Evolutionary conservation across 2,888 invertebrate genomes (phyloP), one percentile per base, ranked within the genome.

Genomic region (Stegophylla sp.): DNA sequence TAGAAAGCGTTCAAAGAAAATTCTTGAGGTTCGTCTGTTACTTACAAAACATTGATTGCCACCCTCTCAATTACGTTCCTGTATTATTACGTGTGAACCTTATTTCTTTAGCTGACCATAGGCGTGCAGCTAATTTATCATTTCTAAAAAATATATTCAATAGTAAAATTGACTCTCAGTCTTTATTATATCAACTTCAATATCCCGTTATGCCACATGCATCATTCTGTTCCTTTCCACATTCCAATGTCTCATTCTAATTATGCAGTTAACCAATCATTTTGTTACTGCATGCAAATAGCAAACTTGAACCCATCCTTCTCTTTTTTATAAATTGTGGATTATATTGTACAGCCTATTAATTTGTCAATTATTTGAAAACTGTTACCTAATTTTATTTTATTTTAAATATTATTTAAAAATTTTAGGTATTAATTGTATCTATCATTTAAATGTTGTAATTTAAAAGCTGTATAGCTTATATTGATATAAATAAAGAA

Each of bases 291-390:
- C 3, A 17, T 66, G 23, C 15, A 45, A 23, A 15, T 9, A 66
- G 23, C 7, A 66, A 66, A 23, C 9, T 43, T 20, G 23, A 1
- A 43, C 1, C 15, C 23, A 4, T n/a, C 23, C 43, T 45, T 45
- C 23, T 56, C 23, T 23, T 66, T 66, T 66, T 66, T 45, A 66
- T 45, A 66, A 23, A 59, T 26, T n/a, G n/a, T n/a, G n/a, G n/a
- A n/a, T n/a, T n/a, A n/a, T n/a, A n/a, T n/a, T n/a, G n/a, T n/a
- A n/a, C n/a, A n/a, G n/a, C n/a, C n/a, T n/a, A n/a, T n/a, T n/a
- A n/a, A n/a, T n/a, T n/a, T n/a, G n/a, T n/a, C n/a, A n/a, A n/a
- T n/a, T n/a, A n/a, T n/a, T n/a, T n/a, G n/a, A n/a, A n/a, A n/a
- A n/a, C n/a, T n/a, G n/a, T n/a, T n/a, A n/a, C n/a, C n/a, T n/a